phyloP scores from a whole-genome alignment of 1,140 invertebrate species.

The Thaumatotibia leucotreta region DNA sequence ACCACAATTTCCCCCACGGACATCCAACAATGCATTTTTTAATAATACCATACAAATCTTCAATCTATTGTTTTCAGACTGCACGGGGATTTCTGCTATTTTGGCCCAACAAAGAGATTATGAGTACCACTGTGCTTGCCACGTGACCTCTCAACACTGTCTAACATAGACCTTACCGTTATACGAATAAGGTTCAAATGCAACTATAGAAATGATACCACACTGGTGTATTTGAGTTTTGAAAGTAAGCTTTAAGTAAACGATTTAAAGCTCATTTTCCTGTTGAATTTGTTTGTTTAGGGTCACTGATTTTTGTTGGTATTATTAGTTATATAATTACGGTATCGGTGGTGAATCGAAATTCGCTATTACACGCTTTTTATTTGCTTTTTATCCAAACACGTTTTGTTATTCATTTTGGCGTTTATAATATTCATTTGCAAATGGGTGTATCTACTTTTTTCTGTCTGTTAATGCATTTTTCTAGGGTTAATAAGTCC shows the following conservation, averaged over 20 bases:
- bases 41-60: slow-evolving; percentile 38
- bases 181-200: not conserved
- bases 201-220: not conserved
- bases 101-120: slow-evolving; percentile 53
- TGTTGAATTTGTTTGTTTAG: not conserved
- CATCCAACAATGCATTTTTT: not conserved
- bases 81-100: slow-evolving; percentile 56
- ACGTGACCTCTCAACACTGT: slow-evolving; percentile 37
- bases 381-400: not conserved
- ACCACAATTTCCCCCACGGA: not conserved
- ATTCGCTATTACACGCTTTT: not conserved
- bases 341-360: slow-evolving; percentile 4
- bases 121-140: slow-evolving; percentile 42
- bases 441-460: too few species aligned
- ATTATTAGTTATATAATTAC: slow-evolving; percentile 11
- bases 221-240: not conserved
- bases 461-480: too few species aligned
- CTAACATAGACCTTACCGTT: slow-evolving; percentile 12
- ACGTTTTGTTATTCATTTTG: not conserved
- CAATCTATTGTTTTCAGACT: slow-evolving; percentile 32
- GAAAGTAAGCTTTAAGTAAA: not conserved
- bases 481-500: too few species aligned
- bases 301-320: slow-evolving; percentile 2
- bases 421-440: too few species aligned
- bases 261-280: not conserved